phyloP scores from a whole-genome alignment of 2,888 invertebrate genomes.

The Gibbula magus region DNA sequence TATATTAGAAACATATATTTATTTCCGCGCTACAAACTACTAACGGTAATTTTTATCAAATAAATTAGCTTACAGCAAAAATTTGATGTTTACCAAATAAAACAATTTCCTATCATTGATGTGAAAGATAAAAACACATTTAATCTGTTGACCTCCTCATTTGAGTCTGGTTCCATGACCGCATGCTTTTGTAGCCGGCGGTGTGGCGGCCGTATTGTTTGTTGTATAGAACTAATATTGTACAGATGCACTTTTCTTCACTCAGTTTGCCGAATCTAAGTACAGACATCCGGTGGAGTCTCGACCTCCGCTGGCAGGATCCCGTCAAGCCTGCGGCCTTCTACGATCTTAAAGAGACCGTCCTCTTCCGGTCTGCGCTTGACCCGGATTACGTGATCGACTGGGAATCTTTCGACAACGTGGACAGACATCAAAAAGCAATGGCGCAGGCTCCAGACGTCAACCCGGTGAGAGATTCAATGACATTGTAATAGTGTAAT shows the following conservation, averaged over 20 bases:
- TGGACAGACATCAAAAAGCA: constrained; percentile 41
- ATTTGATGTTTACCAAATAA: too few species aligned
- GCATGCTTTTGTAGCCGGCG: too few species aligned
- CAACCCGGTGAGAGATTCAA: neutral
- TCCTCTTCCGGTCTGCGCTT: constrained; percentile 57
- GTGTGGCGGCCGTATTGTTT: neutral
- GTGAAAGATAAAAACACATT: too few species aligned
- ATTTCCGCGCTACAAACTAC: too few species aligned
- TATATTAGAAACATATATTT: too few species aligned
- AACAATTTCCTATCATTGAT: too few species aligned
- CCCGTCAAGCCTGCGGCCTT: constrained; percentile 58
- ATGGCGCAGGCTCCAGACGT: neutral
- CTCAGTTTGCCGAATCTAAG: constrained; percentile 60
- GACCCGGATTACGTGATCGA: constrained; percentile 57
- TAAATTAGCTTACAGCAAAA: too few species aligned
- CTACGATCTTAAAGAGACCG: constrained; percentile 61
- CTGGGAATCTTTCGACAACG: constrained; percentile 56
- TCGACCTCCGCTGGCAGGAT: constrained; percentile 67
- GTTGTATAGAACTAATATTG: neutral
- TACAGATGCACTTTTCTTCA: neutral
- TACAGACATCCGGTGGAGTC: constrained; percentile 65
- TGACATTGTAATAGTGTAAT: too few species aligned
- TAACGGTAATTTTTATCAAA: too few species aligned
- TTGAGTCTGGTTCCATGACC: too few species aligned
- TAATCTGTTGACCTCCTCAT: too few species aligned